Conservation (phyloP, 2,113 vertebrate species). For the Merops nubicus region DNA sequence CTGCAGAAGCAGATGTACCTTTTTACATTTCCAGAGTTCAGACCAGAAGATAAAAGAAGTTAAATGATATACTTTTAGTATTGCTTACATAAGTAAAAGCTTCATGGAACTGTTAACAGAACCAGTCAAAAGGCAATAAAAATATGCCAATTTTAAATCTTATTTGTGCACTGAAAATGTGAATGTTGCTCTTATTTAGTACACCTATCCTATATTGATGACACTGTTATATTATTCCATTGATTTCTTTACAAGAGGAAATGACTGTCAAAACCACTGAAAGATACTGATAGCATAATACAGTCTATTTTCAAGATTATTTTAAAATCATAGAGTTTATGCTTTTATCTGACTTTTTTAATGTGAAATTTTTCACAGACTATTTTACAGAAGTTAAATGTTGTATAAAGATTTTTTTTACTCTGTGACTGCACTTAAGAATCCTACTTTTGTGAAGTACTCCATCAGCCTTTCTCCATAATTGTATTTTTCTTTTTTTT, state of each 20-base stretch:
- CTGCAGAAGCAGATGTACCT: background rate
- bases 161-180: background rate
- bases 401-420: background rate
- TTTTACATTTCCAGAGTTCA: background rate
- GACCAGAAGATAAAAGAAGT: background rate
- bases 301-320: background rate
- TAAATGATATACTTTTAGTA: background rate
- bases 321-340: background rate
- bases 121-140: background rate
- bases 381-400: background rate
- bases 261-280: background rate
- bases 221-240: background rate
- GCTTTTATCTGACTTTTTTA: background rate
- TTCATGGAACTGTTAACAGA: background rate
- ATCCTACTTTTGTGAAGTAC: background rate
- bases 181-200: background rate
- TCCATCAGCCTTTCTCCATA: background rate
- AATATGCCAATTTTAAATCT: background rate
- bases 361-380: background rate
- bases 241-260: background rate
- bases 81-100: background rate
- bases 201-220: fast-evolving
- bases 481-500: background rate
- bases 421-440: background rate
- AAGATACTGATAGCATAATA: background rate